Percentiles rank a stretch among this genome's conserved stretches.
These are phyloP conservation scores for Ploceus nigricollis DNA, from an alignment of 2,113 vertebrate genomes.

Conservation along the genomic window DNA sequence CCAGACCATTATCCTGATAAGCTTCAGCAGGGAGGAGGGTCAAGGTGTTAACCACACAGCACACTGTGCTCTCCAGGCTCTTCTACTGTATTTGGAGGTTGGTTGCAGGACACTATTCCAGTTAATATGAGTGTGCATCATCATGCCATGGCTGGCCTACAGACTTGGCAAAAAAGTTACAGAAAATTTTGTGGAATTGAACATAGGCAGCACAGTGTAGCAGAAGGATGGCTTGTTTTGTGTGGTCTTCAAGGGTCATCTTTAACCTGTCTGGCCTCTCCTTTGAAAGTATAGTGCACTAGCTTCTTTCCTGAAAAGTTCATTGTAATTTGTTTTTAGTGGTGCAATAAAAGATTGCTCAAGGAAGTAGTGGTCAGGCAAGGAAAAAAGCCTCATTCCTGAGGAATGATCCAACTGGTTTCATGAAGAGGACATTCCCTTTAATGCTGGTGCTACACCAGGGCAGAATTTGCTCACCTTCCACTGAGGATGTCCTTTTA, in stretches of 20 bases:
- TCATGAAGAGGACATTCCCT: neutral
- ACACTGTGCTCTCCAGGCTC: fast-evolving
- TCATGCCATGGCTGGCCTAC: neutral
- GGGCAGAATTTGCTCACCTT: neutral
- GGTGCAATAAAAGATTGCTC: neutral
- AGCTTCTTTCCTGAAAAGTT: neutral
- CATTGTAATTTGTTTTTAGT: neutral
- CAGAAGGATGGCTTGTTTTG: neutral
- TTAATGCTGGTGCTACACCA: neutral
- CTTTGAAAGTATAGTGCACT: neutral
- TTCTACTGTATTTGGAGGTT: neutral
- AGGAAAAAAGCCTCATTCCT: neutral
- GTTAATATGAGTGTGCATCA: neutral
- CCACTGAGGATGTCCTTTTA: neutral
- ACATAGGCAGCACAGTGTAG: fast-evolving
- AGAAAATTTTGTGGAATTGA: neutral
- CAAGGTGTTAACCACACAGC: neutral
- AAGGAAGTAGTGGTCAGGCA: neutral
- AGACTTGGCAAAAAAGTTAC: neutral
- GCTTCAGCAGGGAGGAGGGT: neutral
- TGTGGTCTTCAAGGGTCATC: neutral
- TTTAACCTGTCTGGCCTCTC: neutral
- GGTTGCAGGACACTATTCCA: neutral
- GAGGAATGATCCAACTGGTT: neutral
- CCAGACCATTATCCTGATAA: neutral